phyloP scores from a whole-genome alignment of 2,113 vertebrate genomes.

The Isichthys henryi region DNA sequence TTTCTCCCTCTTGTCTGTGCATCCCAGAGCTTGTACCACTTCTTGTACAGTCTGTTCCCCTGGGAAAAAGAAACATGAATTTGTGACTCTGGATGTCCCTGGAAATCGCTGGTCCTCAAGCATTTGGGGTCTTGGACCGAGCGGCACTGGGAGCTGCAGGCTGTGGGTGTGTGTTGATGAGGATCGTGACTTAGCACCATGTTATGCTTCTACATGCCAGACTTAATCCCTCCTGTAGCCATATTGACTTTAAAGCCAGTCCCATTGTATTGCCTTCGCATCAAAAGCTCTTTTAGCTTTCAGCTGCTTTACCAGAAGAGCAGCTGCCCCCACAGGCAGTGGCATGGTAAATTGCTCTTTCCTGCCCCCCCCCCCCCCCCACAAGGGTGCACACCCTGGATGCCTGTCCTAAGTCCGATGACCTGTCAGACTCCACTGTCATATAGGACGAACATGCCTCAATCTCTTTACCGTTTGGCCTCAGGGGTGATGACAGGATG shows the following conservation, averaged over 20 bases:
- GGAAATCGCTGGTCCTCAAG: not conserved
- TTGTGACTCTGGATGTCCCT: not conserved
- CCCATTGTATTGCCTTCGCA: not conserved
- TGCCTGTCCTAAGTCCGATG: not conserved
- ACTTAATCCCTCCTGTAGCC: constrained; percentile 11
- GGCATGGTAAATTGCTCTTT: not conserved
- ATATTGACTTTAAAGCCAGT: not conserved
- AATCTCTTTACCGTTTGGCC: not conserved
- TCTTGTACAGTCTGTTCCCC: not conserved
- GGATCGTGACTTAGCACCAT: not conserved
- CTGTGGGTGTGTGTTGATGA: not conserved
- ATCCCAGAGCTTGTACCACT: not conserved
- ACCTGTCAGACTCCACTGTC: not conserved
- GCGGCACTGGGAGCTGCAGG: not conserved
- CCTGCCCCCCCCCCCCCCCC: not conserved
- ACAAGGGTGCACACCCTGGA: not conserved
- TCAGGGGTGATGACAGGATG: not conserved
- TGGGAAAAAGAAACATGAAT: not conserved
- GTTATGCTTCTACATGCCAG: constrained; percentile 8
- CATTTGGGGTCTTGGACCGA: not conserved
- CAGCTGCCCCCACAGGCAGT: not conserved
- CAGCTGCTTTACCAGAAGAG: not conserved
- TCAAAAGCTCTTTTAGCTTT: not conserved
- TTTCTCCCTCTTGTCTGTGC: not conserved
- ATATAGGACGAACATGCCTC: not conserved